Conservation (phyloP, 2,113 vertebrate species). For the Gavialis gangeticus region DNA sequence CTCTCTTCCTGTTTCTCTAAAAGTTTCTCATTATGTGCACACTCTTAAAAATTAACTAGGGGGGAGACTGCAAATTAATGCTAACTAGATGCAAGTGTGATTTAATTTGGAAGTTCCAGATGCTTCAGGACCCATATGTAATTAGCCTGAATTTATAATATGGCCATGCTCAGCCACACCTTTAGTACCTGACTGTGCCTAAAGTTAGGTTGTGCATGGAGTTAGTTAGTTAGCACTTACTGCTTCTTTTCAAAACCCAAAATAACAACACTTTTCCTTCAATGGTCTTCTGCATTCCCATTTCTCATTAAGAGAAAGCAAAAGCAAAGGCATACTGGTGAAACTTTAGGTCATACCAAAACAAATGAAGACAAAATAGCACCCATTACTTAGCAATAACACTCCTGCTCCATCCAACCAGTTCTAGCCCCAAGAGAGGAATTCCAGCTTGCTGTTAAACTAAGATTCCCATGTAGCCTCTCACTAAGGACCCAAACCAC, state of each 20-base stretch:
- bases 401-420: not conserved
- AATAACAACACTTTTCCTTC: not conserved
- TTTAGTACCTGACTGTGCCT: not conserved
- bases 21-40: constrained; percentile 31
- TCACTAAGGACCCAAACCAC: not conserved
- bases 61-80: constrained; percentile 53
- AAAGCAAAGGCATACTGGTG: not conserved
- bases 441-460: constrained; percentile 29
- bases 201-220: not conserved
- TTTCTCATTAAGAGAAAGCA: constrained; percentile 21
- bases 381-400: constrained; percentile 32
- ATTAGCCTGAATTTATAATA: not conserved
- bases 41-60: constrained; percentile 55
- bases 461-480: not conserved
- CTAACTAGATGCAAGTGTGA: not conserved
- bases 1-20: constrained; percentile 52
- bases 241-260: not conserved
- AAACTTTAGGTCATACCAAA: constrained; percentile 18
- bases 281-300: not conserved
- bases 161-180: not conserved
- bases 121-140: not conserved
- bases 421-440: not conserved
- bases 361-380: not conserved
- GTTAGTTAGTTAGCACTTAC: not conserved
- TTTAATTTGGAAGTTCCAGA: constrained; percentile 26